Percentiles rank a stretch among this genome's conserved stretches.
Conservation (phyloP, 2,113 vertebrate species). For the Manacus vitellinus region DNA sequence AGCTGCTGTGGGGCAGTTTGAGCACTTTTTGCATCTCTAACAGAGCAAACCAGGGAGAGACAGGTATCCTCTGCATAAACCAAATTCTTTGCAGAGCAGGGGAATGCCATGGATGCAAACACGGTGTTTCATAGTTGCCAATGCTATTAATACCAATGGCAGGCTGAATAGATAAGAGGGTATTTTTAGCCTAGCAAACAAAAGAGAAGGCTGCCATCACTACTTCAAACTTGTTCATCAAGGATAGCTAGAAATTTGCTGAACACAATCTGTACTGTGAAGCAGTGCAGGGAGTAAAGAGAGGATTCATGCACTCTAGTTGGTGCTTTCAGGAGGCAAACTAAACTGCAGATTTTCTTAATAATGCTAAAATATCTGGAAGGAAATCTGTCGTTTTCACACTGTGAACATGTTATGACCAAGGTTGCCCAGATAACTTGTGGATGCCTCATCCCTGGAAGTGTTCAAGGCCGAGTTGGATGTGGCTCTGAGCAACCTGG, state of each 20-base stretch:
- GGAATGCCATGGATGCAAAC: not conserved
- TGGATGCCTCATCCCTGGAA: not conserved
- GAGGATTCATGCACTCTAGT: fast-evolving
- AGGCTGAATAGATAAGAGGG: not conserved
- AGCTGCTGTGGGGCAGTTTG: not conserved
- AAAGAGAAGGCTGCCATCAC: not conserved
- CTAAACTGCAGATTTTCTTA: not conserved
- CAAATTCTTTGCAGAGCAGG: not conserved
- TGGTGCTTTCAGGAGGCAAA: not conserved
- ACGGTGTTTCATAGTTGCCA: not conserved
- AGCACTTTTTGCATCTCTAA: not conserved
- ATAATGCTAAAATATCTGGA: not conserved
- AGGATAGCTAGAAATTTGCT: not conserved
- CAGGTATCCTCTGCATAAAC: not conserved
- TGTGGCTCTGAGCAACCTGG: not conserved
- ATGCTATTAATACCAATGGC: not conserved
- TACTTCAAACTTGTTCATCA: not conserved
- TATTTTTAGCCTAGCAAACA: not conserved
- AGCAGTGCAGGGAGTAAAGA: not conserved
- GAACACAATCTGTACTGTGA: not conserved
- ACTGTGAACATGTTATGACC: fast-evolving
- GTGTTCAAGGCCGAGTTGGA: not conserved
- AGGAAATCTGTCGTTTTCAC: not conserved
- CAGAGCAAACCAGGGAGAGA: not conserved
- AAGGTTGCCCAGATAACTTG: not conserved